These are phyloP conservation scores for Glossophaga mutica DNA, from an alignment of 2,797 vertebrate genomes.

Conservation along the genomic window DNA sequence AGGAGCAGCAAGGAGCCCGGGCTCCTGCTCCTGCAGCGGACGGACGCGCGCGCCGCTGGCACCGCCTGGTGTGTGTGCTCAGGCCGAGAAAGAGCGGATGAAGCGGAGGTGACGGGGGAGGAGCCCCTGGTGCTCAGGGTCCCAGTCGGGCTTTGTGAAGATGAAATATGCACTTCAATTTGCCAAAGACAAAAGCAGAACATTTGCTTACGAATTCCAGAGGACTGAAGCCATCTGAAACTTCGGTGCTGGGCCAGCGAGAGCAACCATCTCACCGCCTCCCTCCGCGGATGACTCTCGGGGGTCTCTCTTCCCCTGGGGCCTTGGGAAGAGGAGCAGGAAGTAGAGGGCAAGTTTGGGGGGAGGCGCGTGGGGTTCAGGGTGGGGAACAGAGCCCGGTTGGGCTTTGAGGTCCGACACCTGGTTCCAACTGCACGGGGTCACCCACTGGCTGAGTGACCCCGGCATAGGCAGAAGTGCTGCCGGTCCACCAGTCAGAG, in stretches of 20 bases:
- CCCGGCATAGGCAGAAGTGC: no score
- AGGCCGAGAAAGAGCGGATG: background rate
- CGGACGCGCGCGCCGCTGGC: accelerated
- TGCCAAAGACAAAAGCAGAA: slow-evolving; percentile 41
- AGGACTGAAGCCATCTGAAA: background rate
- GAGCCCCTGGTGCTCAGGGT: background rate
- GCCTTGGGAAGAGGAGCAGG: background rate
- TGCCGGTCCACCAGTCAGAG: background rate
- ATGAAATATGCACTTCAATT: background rate
- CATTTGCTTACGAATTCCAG: slow-evolving; percentile 23
- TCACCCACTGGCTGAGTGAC: no score
- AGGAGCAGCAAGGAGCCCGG: accelerated
- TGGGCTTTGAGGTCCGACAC: background rate
- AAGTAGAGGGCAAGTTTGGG: background rate
- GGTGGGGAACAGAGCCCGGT: background rate
- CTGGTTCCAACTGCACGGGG: accelerated
- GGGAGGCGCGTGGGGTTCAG: background rate
- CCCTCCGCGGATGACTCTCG: background rate
- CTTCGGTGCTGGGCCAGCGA: background rate
- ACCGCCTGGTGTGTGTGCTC: background rate
- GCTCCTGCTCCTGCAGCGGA: background rate
- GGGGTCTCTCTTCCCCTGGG: background rate
- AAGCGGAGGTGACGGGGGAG: background rate
- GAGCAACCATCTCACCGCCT: background rate
- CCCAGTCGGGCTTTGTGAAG: background rate